Base-by-base conservation (phyloP, 2,888 invertebrate species). In the Bhutanitis thaidina region DNA sequence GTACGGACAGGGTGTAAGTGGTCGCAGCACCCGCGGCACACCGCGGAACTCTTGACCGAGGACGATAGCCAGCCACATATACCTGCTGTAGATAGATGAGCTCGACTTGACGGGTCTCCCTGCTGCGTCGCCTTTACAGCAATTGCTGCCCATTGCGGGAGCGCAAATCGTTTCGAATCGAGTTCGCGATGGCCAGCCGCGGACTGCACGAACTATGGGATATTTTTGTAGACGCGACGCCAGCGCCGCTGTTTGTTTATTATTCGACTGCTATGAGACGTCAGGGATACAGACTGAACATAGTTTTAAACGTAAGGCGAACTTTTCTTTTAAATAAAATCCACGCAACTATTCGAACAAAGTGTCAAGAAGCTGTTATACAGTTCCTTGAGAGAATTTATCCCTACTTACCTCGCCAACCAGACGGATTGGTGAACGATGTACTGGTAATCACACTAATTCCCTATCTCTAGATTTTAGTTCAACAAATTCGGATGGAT, bases 61-160 rank as follows among this genome's bases (percentile, higher is more conserved):
- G 69, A 74, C 60, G 66, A 86, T 64, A 63, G 64, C 72, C 76
- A 83, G 71, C 79, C 76, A 72, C 70, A 82, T 77, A 74, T 88
- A 90, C 90, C 90, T 90, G 83, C 71, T 80, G 82, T 90, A 90
- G 63, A 82, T 84, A 47, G 90, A 90, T 47, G 90, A 87, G 64
- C 74, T 74, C 57, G 88, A 79, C 65, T 83, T 77, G 67, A 84
- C 65, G 49, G 86, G 82, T 60, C 81, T 74, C 63, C 79, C 79
- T 60, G 87, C 84, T 57, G 90, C 84, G 72, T 90, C 90, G 71
- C 90, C 90, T 72, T 91, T 91, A 78, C 91, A 91, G 80, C 91
- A 91, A 74, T 90, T 91, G 77, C 90, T 91, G 71, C 91, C 91
- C 91, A 91, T 91, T 60, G 66, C 74, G 76, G 70, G 77, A 72